phyloP scores from a whole-genome alignment of 2,888 invertebrate genomes.

The Drosophila neoperkinsi region DNA sequence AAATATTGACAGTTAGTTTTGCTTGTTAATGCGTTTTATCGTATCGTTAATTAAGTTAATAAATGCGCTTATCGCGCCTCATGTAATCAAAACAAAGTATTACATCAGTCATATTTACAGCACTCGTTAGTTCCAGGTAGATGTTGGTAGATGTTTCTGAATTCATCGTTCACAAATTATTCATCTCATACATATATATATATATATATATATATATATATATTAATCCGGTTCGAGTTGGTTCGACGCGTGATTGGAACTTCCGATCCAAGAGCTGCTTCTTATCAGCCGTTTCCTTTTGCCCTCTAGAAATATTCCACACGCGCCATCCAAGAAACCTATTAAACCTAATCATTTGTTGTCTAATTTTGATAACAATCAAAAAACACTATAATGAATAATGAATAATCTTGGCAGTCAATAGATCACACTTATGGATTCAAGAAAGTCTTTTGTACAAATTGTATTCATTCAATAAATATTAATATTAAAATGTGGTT shows the following conservation, averaged over 20 bases:
- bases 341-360: conserved; percentile 15
- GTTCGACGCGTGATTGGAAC: conserved; percentile 9
- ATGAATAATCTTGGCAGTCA: not conserved
- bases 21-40: conserved; percentile 60
- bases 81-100: conserved; percentile 72
- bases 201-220: too few species aligned
- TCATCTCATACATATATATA: not conserved
- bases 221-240: conserved; percentile 24
- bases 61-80: conserved; percentile 59
- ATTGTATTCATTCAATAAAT: not conserved
- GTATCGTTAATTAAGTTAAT: conserved; percentile 59
- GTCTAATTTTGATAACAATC: conserved; percentile 26
- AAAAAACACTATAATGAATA: not conserved
- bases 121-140: conserved; percentile 5
- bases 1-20: conserved; percentile 53
- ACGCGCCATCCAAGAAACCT: conserved; percentile 3
- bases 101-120: conserved; percentile 63
- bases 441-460: not conserved
- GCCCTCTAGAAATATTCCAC: conserved; percentile 46
- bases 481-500: not conserved
- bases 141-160: conserved; percentile 2
- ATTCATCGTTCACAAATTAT: conserved; percentile 5
- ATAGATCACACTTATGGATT: not conserved
- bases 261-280: conserved; percentile 27
- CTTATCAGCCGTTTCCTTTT: conserved; percentile 33